Base-by-base conservation (phyloP, 2,888 invertebrate species). In the Drosophila melanosoma region DNA sequence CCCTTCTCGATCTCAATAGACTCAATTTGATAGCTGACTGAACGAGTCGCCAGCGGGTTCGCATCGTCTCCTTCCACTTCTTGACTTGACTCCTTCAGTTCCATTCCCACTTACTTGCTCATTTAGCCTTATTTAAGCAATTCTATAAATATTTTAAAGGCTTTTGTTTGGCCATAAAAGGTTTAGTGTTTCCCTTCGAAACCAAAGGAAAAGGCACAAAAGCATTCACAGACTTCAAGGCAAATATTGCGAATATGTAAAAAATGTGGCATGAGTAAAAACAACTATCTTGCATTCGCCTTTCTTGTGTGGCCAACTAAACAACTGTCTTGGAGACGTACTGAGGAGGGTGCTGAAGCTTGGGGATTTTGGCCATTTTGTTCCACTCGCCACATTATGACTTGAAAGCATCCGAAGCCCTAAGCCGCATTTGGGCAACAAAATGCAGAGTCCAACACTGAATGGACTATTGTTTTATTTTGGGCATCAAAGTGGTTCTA, bases 91-190 rank as follows among this genome's bases (percentile, higher is more conserved):
- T 57, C 38, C 56, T 48, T 32, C 15, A 15, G 20, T 38, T 17
- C 15, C 17, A 35, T 17, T 40, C 51, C 48, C 49, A 38, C 49
- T 58, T 26, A 58, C 72, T 69, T 77, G 76, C 83, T 86, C 83
- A 88, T 90, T 87, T 88, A 71, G 74, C 81, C 82, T 88, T 90
- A 90, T 83, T 88, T 88, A 88, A 90, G 83, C 88, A 77, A 81
- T 83, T 79, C 86, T 77, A 88, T 87, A 81, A 90, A 87, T 87
- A 90, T 90, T 87, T 87, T 88, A 88, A 86, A 74, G 83, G 86
- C 76, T 73, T 70, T 71, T 83, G 67, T 74, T 78, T 68, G 76
- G 48, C 52, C 78, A 74, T 76, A 87, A 89, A 87, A 86, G 90
- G 89, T 86, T 89, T 86, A 87, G 78, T 80, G 68, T 89, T 84